phyloP scores from a whole-genome alignment of 2,113 vertebrate genomes.

The Asarcornis scutulata region DNA sequence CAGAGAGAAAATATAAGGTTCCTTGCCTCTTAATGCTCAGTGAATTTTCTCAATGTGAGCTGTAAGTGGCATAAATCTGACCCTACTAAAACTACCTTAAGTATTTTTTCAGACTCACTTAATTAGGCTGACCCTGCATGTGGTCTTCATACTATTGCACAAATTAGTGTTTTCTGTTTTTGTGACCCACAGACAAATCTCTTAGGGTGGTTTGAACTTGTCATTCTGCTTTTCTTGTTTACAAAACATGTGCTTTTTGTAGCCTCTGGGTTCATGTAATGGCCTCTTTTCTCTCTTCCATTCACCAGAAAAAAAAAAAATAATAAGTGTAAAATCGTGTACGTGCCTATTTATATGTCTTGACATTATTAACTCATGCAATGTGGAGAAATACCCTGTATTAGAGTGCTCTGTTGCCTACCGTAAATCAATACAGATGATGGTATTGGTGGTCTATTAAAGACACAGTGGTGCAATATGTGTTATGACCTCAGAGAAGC shows the following conservation, averaged over 20 bases:
- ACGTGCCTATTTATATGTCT: background rate
- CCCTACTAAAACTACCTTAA: background rate
- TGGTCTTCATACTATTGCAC: background rate
- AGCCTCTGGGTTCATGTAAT: background rate
- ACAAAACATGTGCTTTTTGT: background rate
- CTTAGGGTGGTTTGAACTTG: background rate
- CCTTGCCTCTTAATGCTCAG: background rate
- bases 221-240: background rate
- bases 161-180: background rate
- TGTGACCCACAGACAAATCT: background rate
- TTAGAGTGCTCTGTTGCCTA: background rate
- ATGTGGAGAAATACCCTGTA: background rate
- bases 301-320: background rate
- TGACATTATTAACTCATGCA: background rate
- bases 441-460: background rate
- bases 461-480: background rate
- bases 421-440: background rate
- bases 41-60: background rate
- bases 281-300: background rate
- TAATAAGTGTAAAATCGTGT: background rate
- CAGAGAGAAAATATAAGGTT: background rate
- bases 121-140: background rate
- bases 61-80: background rate
- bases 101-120: background rate
- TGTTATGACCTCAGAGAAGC: background rate